phyloP scores from a whole-genome alignment of 2,113 vertebrate genomes.

The Picathartes gymnocephalus region DNA sequence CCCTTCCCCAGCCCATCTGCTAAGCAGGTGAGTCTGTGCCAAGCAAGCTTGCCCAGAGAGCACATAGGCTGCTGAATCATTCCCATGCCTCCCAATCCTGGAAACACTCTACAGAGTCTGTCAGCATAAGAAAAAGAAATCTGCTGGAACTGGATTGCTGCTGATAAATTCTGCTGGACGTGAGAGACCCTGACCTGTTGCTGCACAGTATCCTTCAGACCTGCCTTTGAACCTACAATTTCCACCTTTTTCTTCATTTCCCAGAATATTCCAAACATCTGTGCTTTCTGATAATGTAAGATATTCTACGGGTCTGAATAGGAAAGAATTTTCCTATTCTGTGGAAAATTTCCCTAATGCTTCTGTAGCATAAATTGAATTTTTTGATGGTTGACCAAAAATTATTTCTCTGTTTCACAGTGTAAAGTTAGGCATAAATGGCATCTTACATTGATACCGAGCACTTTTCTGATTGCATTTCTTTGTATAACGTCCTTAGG shows the following conservation, averaged over 20 bases:
- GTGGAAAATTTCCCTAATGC: not conserved
- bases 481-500: not conserved
- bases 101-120: not conserved
- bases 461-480: not conserved
- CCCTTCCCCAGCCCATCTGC: not conserved
- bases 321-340: not conserved
- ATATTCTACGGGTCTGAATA: not conserved
- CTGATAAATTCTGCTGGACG: not conserved
- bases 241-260: not conserved
- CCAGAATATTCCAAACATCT: not conserved
- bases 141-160: not conserved
- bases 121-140: not conserved
- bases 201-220: not conserved
- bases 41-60: rapidly evolving
- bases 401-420: not conserved
- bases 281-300: not conserved
- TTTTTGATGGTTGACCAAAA: not conserved
- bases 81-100: not conserved
- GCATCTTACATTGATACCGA: not conserved
- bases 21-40: rapidly evolving
- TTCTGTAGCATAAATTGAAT: not conserved
- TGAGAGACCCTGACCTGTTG: not conserved
- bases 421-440: not conserved
- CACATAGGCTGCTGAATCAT: not conserved
- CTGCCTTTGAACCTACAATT: not conserved